Evolutionary conservation across 2,797 vertebrate species (phyloP).

Genomic region (Galago senegalensis): DNA sequence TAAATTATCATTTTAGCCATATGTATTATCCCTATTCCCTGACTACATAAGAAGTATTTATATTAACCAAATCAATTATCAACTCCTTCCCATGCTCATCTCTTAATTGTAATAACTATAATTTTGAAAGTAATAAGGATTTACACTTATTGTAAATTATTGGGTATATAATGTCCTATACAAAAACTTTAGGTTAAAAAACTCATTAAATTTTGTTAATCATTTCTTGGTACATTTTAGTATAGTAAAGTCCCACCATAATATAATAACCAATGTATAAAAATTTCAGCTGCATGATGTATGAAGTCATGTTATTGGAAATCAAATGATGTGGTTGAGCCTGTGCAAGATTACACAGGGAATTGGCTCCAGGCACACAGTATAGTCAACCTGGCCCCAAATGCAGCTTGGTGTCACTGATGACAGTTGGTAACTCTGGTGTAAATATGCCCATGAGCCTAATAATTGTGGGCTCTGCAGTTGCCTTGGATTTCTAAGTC

Average conservation of each 20-base stretch:
- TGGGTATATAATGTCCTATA: background rate
- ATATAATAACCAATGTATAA: background rate
- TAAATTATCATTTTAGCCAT: conserved; percentile 49
- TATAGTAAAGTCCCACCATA: background rate
- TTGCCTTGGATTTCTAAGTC: background rate
- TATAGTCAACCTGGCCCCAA: background rate
- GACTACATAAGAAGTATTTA: background rate
- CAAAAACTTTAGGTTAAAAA: background rate
- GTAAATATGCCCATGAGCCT: background rate
- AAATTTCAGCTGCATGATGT: background rate
- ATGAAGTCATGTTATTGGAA: background rate
- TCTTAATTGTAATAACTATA: background rate
- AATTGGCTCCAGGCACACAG: background rate
- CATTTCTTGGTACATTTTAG: background rate
- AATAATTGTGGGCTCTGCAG: background rate
- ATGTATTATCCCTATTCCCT: conserved; percentile 23
- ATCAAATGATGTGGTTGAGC: background rate
- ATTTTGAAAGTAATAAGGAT: conserved; percentile 28
- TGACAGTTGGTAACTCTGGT: background rate
- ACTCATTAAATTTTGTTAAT: conserved; percentile 25
- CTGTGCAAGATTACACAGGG: background rate
- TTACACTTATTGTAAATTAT: background rate
- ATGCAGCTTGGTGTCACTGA: background rate
- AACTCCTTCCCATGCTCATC: background rate
- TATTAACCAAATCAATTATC: conserved; percentile 28